Base-by-base conservation (phyloP, 2,888 invertebrate species). In the Agrochola circellaris region DNA sequence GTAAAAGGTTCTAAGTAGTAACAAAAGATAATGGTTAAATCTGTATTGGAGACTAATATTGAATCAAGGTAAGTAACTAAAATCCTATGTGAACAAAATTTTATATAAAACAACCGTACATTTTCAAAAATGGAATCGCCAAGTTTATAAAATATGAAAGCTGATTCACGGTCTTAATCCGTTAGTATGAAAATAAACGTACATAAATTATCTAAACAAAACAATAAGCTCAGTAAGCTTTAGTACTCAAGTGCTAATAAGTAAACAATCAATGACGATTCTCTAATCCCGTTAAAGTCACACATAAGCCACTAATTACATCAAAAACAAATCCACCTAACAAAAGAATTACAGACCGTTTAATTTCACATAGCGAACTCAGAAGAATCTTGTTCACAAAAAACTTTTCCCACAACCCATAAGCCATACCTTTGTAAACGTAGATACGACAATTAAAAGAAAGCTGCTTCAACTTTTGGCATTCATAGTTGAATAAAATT, bases 361-460 rank as follows among this genome's bases (percentile, higher is more conserved):
- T 86, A 80, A 81, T 85, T 79, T 88, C 87, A 82, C 85, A 87
- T 81, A 85, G 76, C 64, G 42, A 82, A 79, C 83, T 66, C 67
- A 13, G 51, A 79, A 82, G 77, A 84, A 88, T 82, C 75, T 83
- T 88, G 83, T 79, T 76, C 56, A 79, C 73, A 87, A 86, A 88
- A 82, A 87, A 48, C n/a, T 17, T 70, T 87, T 87, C 88, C 75
- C 87, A 88, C 79, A 69, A 71, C 34, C 69, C 61, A 70, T 69
- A 30, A 62, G 58, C 34, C 54, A 76, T 60, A 58, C 66, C 84
- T 87, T 84, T 85, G 85, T 88, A 81, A 88, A 77, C 82, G 83
- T 75, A 79, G 71, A 73, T 77, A 71, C 65, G 17, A 83, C 87
- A 88, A 88, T 88, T 87, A 88, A 88, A 87, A 87, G 88, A 85